phyloP scores from a whole-genome alignment of 2,797 vertebrate species.

The Triplophysa bombifrons region DNA sequence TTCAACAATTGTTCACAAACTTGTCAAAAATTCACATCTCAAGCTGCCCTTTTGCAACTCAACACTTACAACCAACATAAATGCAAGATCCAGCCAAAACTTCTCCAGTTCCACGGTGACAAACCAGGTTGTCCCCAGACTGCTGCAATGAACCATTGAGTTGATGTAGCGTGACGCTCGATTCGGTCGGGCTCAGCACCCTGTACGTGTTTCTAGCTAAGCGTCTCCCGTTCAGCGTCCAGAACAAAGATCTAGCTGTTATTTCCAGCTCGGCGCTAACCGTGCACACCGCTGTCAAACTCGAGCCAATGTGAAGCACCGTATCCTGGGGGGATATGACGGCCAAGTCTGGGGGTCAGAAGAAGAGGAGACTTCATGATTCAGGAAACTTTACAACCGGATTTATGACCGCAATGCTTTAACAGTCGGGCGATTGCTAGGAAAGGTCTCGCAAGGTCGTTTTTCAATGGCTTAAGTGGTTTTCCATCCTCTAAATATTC shows the following conservation, averaged over 20 bases:
- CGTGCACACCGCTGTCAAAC: conserved; percentile 85
- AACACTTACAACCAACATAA: conserved; percentile 90
- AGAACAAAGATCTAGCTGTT: conserved; percentile 81
- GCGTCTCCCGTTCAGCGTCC: conserved; percentile 89
- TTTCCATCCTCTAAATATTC: conserved; percentile 63
- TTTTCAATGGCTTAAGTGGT: conserved; percentile 66
- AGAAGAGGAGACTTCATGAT: conserved; percentile 45
- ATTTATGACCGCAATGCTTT: conserved; percentile 67
- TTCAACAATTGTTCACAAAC: background rate
- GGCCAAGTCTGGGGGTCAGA: conserved; percentile 78
- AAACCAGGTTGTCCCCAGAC: conserved; percentile 94
- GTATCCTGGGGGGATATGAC: conserved; percentile 90
- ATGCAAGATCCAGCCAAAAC: conserved; percentile 92
- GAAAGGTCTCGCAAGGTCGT: conserved; percentile 66
- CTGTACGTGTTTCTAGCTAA: conserved; percentile 79
- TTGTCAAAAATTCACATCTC: background rate
- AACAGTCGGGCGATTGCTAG: conserved; percentile 56
- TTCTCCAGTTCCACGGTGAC: conserved; percentile 84
- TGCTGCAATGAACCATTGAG: conserved; percentile 92
- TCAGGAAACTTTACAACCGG: conserved; percentile 63
- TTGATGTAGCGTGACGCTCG: conserved; percentile 79
- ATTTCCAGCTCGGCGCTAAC: conserved; percentile 74
- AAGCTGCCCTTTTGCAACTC: background rate
- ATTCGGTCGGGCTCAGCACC: conserved; percentile 71
- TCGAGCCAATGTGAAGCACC: conserved; percentile 84